phyloP scores from a whole-genome alignment of 2,113 vertebrate genomes.

The Amblyornis subalaris region DNA sequence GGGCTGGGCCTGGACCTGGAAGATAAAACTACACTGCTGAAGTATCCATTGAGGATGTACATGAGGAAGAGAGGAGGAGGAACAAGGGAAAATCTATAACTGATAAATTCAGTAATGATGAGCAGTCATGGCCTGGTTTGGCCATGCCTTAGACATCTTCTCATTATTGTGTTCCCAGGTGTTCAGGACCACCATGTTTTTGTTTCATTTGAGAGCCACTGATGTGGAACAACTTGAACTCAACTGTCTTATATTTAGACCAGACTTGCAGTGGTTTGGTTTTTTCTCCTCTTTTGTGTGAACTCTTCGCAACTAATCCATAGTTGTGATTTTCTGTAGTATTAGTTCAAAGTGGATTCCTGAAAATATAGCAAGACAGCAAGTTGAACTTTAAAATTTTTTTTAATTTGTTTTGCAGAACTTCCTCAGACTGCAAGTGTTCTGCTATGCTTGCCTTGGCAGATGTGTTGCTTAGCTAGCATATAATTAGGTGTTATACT shows the following conservation, averaged over 20 bases:
- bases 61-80: neutral
- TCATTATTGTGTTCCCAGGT: rapidly evolving
- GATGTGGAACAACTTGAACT: neutral
- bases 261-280: neutral
- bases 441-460: neutral
- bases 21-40: neutral
- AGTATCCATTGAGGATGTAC: neutral
- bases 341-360: neutral
- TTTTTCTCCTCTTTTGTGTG: neutral
- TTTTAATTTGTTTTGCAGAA: neutral
- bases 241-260: neutral
- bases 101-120: neutral
- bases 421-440: neutral
- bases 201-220: neutral
- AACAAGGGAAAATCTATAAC: neutral
- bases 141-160: neutral
- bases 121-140: neutral
- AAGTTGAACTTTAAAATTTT: neutral
- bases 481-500: neutral
- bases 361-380: neutral
- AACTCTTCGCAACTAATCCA: neutral
- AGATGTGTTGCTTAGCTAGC: neutral
- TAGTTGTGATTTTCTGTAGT: neutral
- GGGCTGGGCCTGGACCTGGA: neutral
- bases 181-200: neutral